These are phyloP conservation scores for Drosophila nannoptera DNA, from an alignment of 1,140 invertebrate species.

Conservation along the genomic window DNA sequence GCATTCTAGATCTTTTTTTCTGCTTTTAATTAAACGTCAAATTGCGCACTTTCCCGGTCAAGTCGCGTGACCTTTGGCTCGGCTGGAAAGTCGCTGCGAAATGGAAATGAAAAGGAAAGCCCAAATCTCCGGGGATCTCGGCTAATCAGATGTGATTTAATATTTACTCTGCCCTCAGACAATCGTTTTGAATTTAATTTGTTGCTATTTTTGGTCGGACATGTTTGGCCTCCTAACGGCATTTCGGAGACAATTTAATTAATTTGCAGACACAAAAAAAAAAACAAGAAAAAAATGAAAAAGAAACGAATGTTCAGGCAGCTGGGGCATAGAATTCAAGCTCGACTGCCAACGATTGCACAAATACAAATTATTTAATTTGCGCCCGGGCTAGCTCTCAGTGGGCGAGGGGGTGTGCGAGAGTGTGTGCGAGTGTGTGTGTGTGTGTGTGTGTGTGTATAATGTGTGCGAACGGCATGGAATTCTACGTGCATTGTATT, in stretches of 20 bases:
- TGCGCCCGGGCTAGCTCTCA: constrained; percentile 15
- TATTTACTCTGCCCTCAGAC: constrained; percentile 35
- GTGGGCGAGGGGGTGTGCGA: too few species aligned
- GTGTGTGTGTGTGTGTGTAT: constrained; percentile 3
- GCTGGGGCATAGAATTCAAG: not conserved
- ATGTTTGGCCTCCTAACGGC: constrained; percentile 11
- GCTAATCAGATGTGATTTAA: constrained; percentile 15
- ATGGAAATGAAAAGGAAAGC: not conserved
- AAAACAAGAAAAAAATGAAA: too few species aligned
- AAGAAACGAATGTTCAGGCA: constrained; percentile 4
- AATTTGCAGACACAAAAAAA: constrained; percentile 47
- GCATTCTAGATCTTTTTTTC: constrained; percentile 40
- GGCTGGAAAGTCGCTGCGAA: constrained; percentile 49
- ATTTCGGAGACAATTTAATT: constrained; percentile 61
- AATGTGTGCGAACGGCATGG: not conserved
- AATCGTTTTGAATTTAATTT: constrained; percentile 41
- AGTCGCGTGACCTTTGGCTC: constrained; percentile 52
- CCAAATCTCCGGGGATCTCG: constrained; percentile 19
- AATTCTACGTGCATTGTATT: constrained; percentile 7
- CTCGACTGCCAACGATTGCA: constrained; percentile 26
- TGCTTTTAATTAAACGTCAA: constrained; percentile 72
- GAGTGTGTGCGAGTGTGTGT: not conserved
- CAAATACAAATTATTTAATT: constrained; percentile 54
- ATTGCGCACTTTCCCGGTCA: constrained; percentile 57
- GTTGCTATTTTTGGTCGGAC: not conserved